Conservation (phyloP, 2,888 invertebrate genomes). For the Meiosimyza decipiens region DNA sequence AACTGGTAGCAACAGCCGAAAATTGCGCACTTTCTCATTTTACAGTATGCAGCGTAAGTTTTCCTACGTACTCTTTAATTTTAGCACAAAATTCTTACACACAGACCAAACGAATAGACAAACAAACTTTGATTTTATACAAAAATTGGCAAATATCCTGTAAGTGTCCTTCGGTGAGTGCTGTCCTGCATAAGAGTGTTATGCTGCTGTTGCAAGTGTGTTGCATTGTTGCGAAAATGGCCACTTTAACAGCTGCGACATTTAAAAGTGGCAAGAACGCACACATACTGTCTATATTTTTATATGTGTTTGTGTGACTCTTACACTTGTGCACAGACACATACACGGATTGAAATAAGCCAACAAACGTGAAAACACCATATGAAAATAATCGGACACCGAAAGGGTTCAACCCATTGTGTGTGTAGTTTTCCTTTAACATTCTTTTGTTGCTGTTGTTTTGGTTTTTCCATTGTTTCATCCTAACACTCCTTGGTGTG, state of each 20-base stretch:
- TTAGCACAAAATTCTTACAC: too few relatives aligned
- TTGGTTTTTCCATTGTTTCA: too few relatives aligned
- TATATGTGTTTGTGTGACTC: background rate
- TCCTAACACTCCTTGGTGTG: too few relatives aligned
- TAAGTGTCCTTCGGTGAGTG: too few relatives aligned
- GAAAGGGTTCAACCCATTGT: constrained; percentile 16
- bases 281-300: background rate
- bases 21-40: background rate
- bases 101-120: too few relatives aligned
- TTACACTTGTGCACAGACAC: background rate
- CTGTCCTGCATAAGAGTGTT: too few relatives aligned
- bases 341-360: background rate
- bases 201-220: background rate
- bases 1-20: background rate
- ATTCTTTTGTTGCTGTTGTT: too few relatives aligned
- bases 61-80: too few relatives aligned
- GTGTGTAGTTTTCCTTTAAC: too few relatives aligned
- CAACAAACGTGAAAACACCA: background rate
- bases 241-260: background rate
- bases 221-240: background rate
- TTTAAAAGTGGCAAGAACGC: background rate
- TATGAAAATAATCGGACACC: constrained; percentile 25
- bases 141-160: too few relatives aligned
- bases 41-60: too few relatives aligned
- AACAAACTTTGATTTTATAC: too few relatives aligned